phyloP scores from a whole-genome alignment of 2,113 vertebrate genomes.

The Cephalopterus ornatus region DNA sequence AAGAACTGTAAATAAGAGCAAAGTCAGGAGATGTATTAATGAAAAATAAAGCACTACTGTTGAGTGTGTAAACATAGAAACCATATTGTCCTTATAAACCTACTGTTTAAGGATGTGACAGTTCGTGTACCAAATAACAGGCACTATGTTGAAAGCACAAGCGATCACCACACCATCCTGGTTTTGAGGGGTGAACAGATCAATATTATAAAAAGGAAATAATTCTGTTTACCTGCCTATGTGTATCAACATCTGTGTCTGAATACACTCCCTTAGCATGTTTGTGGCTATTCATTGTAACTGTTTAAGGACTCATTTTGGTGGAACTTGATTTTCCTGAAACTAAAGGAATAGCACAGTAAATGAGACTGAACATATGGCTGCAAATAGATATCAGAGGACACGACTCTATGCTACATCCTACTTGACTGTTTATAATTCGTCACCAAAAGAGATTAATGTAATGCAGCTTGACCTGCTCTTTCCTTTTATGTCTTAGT shows the following conservation, averaged over 20 bases:
- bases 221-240: neutral
- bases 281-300: neutral
- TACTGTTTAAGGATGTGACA: neutral
- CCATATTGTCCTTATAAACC: neutral
- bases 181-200: neutral
- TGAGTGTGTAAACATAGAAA: neutral
- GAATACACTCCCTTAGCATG: neutral
- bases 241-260: neutral
- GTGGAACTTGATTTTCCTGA: neutral
- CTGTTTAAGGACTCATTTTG: neutral
- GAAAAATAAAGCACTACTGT: neutral
- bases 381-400: neutral
- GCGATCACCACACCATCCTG: neutral
- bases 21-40: neutral
- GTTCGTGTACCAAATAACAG: neutral
- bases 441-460: neutral
- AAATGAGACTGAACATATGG: neutral
- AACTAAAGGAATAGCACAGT: neutral
- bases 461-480: neutral
- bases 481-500: neutral
- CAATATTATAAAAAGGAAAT: neutral
- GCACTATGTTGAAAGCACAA: neutral
- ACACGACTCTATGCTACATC: neutral
- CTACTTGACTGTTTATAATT: neutral
- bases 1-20: neutral